Base-by-base conservation (phyloP, 1,140 invertebrate species). In the Pissodes strobi region DNA sequence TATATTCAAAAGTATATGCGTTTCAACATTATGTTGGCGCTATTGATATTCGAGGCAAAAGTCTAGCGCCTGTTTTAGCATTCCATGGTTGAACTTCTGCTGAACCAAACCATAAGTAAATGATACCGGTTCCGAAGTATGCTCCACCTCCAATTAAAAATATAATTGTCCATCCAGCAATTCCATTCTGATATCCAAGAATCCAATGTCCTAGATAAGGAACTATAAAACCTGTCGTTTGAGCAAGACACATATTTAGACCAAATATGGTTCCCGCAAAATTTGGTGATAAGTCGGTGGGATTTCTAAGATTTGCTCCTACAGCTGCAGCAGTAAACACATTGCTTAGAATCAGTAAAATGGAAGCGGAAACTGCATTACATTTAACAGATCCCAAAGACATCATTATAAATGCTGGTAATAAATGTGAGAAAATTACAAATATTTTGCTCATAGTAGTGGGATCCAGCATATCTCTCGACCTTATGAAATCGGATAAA, bases 301-400 rank as follows among this genome's bases (percentile, higher is more conserved):
- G 89, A 73, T 94, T 93, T 69, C 89, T 86, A 71, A 92, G 82
- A 78, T 86, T 93, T 0, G 91, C 92, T 49, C 91, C 82, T n/a
- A 90, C 91, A 0, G 88, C 87, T 39, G 92, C 91, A 0, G 93
- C 93, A 64, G 93, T 92, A 13, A 91, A 83, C 0, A 90, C 87
- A 67, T 93, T 82, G 0, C 90, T 90, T 37, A 89, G 71, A 12
- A 89, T 89, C 63, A 92, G 82, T 67, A 92, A 81, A 1, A 82
- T 68, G 0, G 90, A 83, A 4, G 88, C 86, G n/a, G 83, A 64
- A 1, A 79, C 71, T 0, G 82, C 79, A 68, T 89, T 83, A 56
- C 88, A 89, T 4, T 87, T 88, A n/a, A 83, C 83, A 43, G 86
- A 89, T 1, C 86, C 86, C 67, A 89, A 78, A 3, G 81, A 67